phyloP scores from a whole-genome alignment of 2,113 vertebrate species.

The Hippocampus comes region DNA sequence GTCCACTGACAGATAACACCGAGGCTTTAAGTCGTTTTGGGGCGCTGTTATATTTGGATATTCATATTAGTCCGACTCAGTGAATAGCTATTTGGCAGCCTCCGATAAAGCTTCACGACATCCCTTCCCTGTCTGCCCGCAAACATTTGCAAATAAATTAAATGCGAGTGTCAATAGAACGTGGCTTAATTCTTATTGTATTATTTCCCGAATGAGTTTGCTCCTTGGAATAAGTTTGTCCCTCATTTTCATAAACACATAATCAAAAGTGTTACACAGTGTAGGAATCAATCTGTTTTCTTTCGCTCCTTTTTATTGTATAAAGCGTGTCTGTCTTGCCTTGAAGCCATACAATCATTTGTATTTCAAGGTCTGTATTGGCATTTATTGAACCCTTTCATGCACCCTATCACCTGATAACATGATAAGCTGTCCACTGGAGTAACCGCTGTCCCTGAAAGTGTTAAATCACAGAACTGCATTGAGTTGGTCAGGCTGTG shows the following conservation, averaged over 20 bases:
- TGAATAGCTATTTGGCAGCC: constrained; percentile 48
- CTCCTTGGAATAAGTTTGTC: not conserved
- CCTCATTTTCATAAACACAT: constrained; percentile 3
- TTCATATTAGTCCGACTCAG: constrained; percentile 27
- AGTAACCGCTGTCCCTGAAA: no score
- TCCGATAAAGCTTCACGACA: constrained; percentile 39
- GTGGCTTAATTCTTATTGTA: not conserved
- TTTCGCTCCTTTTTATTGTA: not conserved
- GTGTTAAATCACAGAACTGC: not conserved
- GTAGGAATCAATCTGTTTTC: not conserved
- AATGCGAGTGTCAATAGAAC: not conserved
- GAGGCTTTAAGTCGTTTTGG: constrained; percentile 28
- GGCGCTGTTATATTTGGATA: constrained; percentile 32
- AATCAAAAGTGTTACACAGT: not conserved
- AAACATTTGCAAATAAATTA: constrained; percentile 5
- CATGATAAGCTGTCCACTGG: no score
- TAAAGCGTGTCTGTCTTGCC: not conserved
- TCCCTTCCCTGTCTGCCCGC: not conserved
- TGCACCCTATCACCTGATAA: no score
- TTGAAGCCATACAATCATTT: not conserved
- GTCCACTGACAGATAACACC: constrained; percentile 51
- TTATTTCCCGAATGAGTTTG: not conserved
- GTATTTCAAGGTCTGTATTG: not conserved
- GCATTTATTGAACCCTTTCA: not conserved
- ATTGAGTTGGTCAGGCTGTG: not conserved